These are phyloP conservation scores for Stenolophus ochropezus DNA, from an alignment of 2,888 invertebrate genomes.

Conservation along the genomic window DNA sequence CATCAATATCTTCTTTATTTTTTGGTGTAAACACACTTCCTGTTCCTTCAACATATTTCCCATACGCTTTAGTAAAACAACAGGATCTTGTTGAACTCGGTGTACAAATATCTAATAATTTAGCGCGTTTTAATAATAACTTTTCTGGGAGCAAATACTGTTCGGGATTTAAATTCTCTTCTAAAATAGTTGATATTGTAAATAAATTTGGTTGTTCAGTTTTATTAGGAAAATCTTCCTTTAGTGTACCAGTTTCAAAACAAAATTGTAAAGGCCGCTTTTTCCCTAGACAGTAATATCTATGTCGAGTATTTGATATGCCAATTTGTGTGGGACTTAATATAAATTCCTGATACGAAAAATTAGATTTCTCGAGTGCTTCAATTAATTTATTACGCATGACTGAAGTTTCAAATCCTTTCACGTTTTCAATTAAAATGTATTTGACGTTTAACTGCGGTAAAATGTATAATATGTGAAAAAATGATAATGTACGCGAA, in stretches of 20 bases:
- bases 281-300: constrained; percentile 94
- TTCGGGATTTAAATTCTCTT: constrained; percentile 71
- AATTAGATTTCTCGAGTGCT: constrained; percentile 79
- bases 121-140: constrained; percentile 80
- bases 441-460: constrained; percentile 80
- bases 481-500: constrained; percentile 85
- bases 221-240: not conserved
- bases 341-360: constrained; percentile 88
- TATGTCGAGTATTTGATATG: constrained; percentile 90
- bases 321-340: constrained; percentile 89
- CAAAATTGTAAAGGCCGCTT: constrained; percentile 72
- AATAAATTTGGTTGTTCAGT: constrained; percentile 61
- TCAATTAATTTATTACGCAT: constrained; percentile 81
- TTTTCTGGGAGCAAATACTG: constrained; percentile 77
- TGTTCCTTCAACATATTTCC: constrained; percentile 91
- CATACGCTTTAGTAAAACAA: constrained; percentile 97
- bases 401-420: constrained; percentile 92
- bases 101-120: constrained; percentile 88
- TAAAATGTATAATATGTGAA: constrained; percentile 83
- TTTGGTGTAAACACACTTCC: constrained; percentile 86
- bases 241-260: constrained; percentile 65
- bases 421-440: constrained; percentile 95
- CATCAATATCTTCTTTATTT: constrained; percentile 72
- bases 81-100: constrained; percentile 82
- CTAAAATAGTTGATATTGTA: constrained; percentile 72